A percentile compares a stretch with the other conserved stretches of the same genome.
Evolutionary conservation across 2,797 vertebrate species (phyloP).

Genomic region (Botia almorhae): DNA sequence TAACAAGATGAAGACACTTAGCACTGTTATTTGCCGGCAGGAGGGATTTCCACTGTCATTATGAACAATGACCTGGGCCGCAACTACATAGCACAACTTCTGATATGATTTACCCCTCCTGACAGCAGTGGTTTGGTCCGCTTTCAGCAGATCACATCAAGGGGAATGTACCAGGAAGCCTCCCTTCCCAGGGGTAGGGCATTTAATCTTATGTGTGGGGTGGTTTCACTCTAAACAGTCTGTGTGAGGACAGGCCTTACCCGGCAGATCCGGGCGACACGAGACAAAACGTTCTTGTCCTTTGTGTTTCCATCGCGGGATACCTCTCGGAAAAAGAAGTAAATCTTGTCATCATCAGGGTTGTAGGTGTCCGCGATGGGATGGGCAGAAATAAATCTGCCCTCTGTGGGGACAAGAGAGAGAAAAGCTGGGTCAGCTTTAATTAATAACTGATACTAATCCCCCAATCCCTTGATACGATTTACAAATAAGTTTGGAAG

Average conservation of each 20-base stretch:
- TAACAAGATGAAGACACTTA: constrained; percentile 29
- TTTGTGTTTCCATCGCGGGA: constrained; percentile 87
- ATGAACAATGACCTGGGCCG: constrained; percentile 23
- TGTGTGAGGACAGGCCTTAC: constrained; percentile 71
- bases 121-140: constrained; percentile 49
- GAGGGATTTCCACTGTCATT: constrained; percentile 38
- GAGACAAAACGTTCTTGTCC: constrained; percentile 91
- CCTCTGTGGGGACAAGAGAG: constrained; percentile 82
- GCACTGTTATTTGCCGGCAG: background rate
- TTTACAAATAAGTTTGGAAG: background rate
- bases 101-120: constrained; percentile 62
- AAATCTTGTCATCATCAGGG: constrained; percentile 97
- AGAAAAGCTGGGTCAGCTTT: constrained; percentile 27
- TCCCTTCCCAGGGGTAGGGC: constrained; percentile 47
- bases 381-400: constrained; percentile 92
- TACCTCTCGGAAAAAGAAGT: constrained; percentile 97
- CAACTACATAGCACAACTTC: constrained; percentile 40
- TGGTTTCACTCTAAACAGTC: constrained; percentile 1
- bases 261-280: constrained; percentile 97
- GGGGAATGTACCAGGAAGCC: constrained; percentile 61
- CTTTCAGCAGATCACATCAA: constrained; percentile 66
- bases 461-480: constrained; percentile 5
- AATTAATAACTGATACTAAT: constrained; percentile 10
- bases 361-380: constrained; percentile 95
- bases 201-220: constrained; percentile 27